Percentiles rank a stretch among this genome's conserved stretches.
Evolutionary conservation across 2,888 invertebrate genomes (phyloP).

Genomic region (Hecatera dysodea): DNA sequence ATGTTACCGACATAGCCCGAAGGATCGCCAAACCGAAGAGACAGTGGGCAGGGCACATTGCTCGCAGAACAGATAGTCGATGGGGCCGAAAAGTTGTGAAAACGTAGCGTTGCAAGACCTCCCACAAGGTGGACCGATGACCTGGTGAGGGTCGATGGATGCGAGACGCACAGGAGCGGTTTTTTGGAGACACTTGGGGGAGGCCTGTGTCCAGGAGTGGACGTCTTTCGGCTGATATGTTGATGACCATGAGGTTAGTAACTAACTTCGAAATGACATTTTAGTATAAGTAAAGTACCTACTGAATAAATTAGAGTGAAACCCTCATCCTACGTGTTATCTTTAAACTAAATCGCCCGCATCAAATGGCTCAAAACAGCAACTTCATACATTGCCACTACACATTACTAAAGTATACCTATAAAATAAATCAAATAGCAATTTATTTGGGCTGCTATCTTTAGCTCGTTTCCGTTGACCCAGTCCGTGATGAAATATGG

Average conservation of each 20-base stretch:
- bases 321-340: background rate
- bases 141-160: too few species aligned
- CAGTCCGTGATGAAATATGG: conserved; percentile 69
- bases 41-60: too few species aligned
- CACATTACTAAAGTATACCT: conserved; percentile 50
- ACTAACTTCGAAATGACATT: background rate
- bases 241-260: background rate
- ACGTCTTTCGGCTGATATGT: too few species aligned
- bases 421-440: conserved; percentile 69
- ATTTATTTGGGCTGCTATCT: conserved; percentile 68
- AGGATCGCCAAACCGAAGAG: too few species aligned
- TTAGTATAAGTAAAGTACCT: background rate
- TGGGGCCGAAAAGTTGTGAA: too few species aligned
- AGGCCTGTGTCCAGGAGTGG: too few species aligned
- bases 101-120: too few species aligned
- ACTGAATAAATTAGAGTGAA: background rate
- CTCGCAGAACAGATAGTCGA: too few species aligned
- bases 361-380: conserved; percentile 14
- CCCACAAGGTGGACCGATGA: too few species aligned
- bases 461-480: conserved; percentile 67
- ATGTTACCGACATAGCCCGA: too few species aligned
- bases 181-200: too few species aligned
- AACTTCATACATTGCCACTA: conserved; percentile 26
- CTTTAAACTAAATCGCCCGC: conserved; percentile 3
- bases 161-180: too few species aligned